Evolutionary conservation across 2,797 vertebrate species (phyloP).

Genomic region (Macropus fuliginosus): DNA sequence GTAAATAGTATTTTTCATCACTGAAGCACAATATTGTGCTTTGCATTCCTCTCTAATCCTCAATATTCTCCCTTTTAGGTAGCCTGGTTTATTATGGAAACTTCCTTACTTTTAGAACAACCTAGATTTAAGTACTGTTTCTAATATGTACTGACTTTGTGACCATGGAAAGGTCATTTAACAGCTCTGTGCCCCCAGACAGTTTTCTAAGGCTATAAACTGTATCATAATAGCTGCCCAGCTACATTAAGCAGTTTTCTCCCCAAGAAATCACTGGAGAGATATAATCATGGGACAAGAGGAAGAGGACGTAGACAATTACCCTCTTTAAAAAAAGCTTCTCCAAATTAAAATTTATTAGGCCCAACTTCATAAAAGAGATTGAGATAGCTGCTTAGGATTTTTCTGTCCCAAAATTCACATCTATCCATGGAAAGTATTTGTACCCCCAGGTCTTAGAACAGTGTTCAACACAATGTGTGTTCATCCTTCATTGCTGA

Average conservation of each 20-base stretch:
- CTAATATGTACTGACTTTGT: background rate
- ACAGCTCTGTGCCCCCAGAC: background rate
- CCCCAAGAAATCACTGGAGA: background rate
- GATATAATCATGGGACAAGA: background rate
- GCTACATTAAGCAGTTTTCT: background rate
- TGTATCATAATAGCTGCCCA: background rate
- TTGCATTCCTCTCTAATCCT: constrained; percentile 3
- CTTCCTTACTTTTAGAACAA: background rate
- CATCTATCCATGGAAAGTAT: background rate
- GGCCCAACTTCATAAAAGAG: too few species aligned
- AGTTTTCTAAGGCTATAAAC: background rate
- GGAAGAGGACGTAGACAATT: background rate
- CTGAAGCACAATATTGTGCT: background rate
- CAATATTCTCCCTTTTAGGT: background rate
- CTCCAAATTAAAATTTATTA: too few species aligned
- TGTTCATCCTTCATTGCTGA: too few species aligned
- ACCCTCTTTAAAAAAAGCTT: background rate
- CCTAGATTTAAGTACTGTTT: background rate
- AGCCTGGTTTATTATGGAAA: background rate
- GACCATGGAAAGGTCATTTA: background rate
- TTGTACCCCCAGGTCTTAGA: background rate
- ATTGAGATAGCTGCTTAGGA: too few species aligned
- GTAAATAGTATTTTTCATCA: background rate
- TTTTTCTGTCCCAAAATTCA: background rate
- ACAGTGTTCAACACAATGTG: background rate